Conservation (phyloP, 2,113 vertebrate species). For the Seriola dumerili region DNA sequence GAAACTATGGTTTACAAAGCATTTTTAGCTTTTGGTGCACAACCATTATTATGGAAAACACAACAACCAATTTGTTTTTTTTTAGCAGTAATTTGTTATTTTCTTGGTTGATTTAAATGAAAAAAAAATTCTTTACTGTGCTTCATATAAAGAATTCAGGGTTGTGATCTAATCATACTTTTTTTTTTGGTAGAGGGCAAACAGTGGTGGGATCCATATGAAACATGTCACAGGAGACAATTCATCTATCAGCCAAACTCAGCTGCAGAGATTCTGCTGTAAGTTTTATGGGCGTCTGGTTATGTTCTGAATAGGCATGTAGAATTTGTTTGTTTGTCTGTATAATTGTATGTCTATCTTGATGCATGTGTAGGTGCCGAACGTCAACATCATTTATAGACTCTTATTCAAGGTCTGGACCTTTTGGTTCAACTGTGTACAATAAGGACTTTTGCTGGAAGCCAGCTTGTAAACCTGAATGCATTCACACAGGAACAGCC, state of each 20-base stretch:
- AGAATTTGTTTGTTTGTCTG: conserved; percentile 5
- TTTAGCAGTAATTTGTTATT: no score
- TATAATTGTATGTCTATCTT: conserved; percentile 16
- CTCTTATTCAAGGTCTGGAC: conserved; percentile 74
- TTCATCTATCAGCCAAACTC: conserved; percentile 74
- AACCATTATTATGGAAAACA: no score
- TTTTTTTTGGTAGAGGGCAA: conserved; percentile 54
- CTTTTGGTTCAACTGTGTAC: conserved; percentile 81
- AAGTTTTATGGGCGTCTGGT: conserved; percentile 40
- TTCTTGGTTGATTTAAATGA: no score
- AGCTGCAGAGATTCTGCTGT: conserved; percentile 73
- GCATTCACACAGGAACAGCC: conserved; percentile 65
- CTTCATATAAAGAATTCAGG: background rate
- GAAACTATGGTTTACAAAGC: no score
- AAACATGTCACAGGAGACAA: conserved; percentile 84
- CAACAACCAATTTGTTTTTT: no score
- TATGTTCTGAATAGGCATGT: background rate
- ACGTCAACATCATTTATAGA: conserved; percentile 77
- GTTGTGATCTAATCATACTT: background rate
- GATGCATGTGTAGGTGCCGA: conserved; percentile 65
- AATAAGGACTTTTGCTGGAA: conserved; percentile 86
- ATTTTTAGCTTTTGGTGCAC: no score
- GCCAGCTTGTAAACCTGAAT: conserved; percentile 75
- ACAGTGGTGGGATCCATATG: conserved; percentile 83
- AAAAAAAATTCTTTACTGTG: no score